Evolutionary conservation across 2,797 vertebrate species (phyloP).

Genomic region (Parauchenoglanis ngamensis): DNA sequence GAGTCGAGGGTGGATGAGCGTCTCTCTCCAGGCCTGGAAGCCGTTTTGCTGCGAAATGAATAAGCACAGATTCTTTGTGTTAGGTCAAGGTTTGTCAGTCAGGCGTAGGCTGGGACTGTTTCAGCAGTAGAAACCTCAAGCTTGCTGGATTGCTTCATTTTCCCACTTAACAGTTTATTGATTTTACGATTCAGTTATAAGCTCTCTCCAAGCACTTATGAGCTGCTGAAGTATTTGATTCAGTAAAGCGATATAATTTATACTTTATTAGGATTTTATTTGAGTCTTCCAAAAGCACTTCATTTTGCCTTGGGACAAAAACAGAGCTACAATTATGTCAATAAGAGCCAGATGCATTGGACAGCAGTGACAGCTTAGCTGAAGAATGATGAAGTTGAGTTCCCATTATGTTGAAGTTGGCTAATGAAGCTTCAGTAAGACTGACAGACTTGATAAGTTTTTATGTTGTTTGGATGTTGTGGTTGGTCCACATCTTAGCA

Average conservation of each 20-base stretch:
- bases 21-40: constrained; percentile 47
- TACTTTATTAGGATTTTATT: constrained; percentile 20
- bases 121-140: constrained; percentile 25
- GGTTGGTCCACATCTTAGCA: background rate
- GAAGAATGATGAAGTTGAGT: background rate
- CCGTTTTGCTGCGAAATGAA: constrained; percentile 46
- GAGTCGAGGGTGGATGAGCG: constrained; percentile 43
- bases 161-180: constrained; percentile 26
- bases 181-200: constrained; percentile 15
- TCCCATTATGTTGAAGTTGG: background rate
- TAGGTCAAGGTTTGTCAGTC: constrained; percentile 42
- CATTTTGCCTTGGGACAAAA: constrained; percentile 20
- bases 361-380: background rate
- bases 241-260: constrained; percentile 28
- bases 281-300: constrained; percentile 13
- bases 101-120: constrained; percentile 17
- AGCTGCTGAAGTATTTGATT: constrained; percentile 28
- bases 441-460: background rate
- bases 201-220: constrained; percentile 31
- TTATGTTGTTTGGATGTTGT: background rate
- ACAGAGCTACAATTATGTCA: constrained; percentile 22
- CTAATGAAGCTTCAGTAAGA: background rate
- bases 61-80: constrained; percentile 53
- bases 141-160: constrained; percentile 20
- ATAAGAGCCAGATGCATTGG: constrained; percentile 30